Evolutionary conservation across 2,888 invertebrate genomes (phyloP).

Genomic region (Pardosa pseudoannulata): DNA sequence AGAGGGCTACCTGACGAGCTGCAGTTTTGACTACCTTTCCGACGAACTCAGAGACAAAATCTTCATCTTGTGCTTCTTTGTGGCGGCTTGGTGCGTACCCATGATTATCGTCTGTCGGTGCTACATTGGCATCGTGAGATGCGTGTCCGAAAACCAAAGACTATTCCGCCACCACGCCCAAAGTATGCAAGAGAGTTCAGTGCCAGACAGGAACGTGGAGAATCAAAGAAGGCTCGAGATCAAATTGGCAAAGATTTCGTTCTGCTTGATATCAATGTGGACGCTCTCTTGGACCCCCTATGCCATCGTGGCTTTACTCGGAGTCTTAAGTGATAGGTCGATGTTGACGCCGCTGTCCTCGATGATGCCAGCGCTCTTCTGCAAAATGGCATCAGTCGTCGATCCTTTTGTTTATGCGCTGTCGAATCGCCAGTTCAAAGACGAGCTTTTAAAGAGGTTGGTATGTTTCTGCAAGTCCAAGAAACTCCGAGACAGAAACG

Average conservation of each 20-base stretch:
- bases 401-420: conserved; percentile 79
- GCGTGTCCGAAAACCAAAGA: conserved; percentile 73
- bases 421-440: conserved; percentile 77
- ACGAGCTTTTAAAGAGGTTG: conserved; percentile 35
- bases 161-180: conserved; percentile 31
- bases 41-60: conserved; percentile 81
- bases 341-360: conserved; percentile 83
- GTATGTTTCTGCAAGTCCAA: conserved; percentile 13
- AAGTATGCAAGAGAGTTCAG: background rate
- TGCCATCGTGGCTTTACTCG: conserved; percentile 85
- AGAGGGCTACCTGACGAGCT: conserved; percentile 89
- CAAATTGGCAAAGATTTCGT: conserved; percentile 84
- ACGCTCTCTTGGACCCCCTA: conserved; percentile 90
- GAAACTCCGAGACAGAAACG: background rate
- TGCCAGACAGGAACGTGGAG: conserved; percentile 26
- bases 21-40: conserved; percentile 90
- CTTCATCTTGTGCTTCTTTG: conserved; percentile 86
- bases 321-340: conserved; percentile 83
- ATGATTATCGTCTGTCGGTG: conserved; percentile 85
- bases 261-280: conserved; percentile 85
- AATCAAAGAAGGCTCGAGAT: conserved; percentile 79
- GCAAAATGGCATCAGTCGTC: conserved; percentile 79
- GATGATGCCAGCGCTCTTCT: conserved; percentile 79
- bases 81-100: conserved; percentile 84
- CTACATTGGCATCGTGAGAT: conserved; percentile 83